These are phyloP conservation scores for Camelus dromedarius DNA, from an alignment of 2,113 vertebrate genomes.

Conservation along the genomic window DNA sequence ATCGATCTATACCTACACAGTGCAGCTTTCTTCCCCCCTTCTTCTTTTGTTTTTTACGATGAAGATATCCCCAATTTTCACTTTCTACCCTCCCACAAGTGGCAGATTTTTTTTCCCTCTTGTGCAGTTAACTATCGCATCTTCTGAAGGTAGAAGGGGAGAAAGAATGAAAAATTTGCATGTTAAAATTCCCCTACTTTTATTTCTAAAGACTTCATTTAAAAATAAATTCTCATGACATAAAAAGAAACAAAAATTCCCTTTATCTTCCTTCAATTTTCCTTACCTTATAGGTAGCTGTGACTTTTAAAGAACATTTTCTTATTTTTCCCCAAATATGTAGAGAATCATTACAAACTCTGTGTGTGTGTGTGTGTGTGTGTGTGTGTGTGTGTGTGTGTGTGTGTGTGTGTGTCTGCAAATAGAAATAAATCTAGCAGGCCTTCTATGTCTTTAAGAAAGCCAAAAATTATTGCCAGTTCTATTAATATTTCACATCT, in stretches of 20 bases:
- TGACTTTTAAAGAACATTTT: slow-evolving; percentile 35
- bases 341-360: background rate
- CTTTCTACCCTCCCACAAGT: background rate
- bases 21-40: slow-evolving; percentile 58
- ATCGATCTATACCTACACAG: background rate
- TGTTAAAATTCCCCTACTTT: background rate
- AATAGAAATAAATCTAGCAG: slow-evolving; percentile 7
- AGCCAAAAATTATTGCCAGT: background rate
- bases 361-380: too few species aligned
- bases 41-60: background rate
- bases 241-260: background rate
- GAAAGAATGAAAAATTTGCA: slow-evolving; percentile 5
- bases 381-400: background rate
- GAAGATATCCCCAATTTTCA: background rate
- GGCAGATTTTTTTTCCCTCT: background rate
- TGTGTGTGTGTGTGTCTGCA: background rate
- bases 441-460: background rate
- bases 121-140: background rate
- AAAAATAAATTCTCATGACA: slow-evolving; percentile 40
- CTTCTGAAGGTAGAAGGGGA: slow-evolving; percentile 18
- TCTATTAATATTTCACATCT: slow-evolving; percentile 16
- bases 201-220: slow-evolving; percentile 44
- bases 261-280: background rate
- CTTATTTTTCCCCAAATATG: background rate
- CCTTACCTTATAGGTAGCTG: slow-evolving; percentile 9